These are phyloP conservation scores for Momotus momota DNA, from an alignment of 2,797 vertebrate genomes.

Conservation along the genomic window DNA sequence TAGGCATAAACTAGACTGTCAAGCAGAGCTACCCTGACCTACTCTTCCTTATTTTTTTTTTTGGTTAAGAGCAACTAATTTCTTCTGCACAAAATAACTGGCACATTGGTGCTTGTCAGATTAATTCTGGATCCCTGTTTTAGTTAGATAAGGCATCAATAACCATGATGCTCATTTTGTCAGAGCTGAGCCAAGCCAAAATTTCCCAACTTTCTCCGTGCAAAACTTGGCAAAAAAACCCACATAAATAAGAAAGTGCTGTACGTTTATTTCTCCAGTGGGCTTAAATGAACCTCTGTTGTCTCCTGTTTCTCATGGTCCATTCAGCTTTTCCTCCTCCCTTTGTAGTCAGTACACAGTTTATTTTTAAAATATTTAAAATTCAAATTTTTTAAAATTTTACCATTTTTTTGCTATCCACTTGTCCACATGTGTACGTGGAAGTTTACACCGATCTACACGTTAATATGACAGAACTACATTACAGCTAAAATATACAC, in stretches of 20 bases:
- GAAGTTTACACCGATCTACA: neutral
- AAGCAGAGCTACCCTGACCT: neutral
- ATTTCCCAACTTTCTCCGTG: neutral
- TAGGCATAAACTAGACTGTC: neutral
- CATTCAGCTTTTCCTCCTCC: neutral
- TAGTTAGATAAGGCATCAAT: neutral
- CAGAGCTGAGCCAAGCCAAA: neutral
- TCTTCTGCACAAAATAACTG: neutral
- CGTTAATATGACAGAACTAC: rapidly evolving
- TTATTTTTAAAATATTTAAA: neutral
- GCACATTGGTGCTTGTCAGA: neutral
- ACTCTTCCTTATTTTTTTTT: neutral
- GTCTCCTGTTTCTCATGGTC: rapidly evolving
- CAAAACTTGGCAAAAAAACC: neutral
- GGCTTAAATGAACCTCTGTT: neutral
- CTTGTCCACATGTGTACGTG: neutral
- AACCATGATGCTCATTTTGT: neutral
- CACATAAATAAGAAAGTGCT: neutral
- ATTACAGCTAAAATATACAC: neutral
- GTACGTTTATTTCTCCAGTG: neutral
- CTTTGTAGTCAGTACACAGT: neutral
- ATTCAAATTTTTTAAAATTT: neutral
- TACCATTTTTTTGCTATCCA: neutral
- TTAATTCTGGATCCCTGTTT: neutral
- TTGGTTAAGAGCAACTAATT: neutral